These are phyloP conservation scores for Melanargia galathea DNA, from an alignment of 2,888 invertebrate genomes.

Conservation along the genomic window DNA sequence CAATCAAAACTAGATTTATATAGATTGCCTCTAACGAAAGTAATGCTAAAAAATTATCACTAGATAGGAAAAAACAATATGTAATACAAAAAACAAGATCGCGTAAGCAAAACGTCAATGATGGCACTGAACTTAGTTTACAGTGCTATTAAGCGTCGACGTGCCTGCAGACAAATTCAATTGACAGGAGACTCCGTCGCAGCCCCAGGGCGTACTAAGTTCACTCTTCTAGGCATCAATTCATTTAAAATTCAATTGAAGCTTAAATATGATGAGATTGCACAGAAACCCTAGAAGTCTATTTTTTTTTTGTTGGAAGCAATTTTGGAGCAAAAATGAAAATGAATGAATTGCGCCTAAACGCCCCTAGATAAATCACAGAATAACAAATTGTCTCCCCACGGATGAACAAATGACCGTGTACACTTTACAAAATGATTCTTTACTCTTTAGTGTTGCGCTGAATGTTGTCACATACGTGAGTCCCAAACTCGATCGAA, in stretches of 20 bases:
- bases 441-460: constrained; percentile 40
- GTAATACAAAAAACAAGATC: constrained; percentile 3
- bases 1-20: too few relatives aligned
- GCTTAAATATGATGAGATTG: constrained; percentile 56
- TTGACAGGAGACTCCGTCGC: constrained; percentile 72
- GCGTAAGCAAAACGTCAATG: constrained; percentile 50
- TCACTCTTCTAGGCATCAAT: constrained; percentile 68
- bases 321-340: neutral
- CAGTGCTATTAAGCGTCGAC: constrained; percentile 72
- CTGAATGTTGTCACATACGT: constrained; percentile 55
- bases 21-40: too few relatives aligned
- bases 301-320: neutral
- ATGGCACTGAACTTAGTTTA: constrained; percentile 73
- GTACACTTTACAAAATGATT: constrained; percentile 40
- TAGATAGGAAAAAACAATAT: neutral
- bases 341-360: neutral
- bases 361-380: constrained; percentile 15
- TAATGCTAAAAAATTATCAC: too few relatives aligned
- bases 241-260: constrained; percentile 73
- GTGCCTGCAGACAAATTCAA: constrained; percentile 81
- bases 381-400: constrained; percentile 33
- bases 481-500: constrained; percentile 65
- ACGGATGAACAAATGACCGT: constrained; percentile 28
- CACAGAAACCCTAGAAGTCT: neutral
- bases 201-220: constrained; percentile 73